phyloP scores from a whole-genome alignment of 2,797 vertebrate species.

The Sebastes trivittatus region DNA sequence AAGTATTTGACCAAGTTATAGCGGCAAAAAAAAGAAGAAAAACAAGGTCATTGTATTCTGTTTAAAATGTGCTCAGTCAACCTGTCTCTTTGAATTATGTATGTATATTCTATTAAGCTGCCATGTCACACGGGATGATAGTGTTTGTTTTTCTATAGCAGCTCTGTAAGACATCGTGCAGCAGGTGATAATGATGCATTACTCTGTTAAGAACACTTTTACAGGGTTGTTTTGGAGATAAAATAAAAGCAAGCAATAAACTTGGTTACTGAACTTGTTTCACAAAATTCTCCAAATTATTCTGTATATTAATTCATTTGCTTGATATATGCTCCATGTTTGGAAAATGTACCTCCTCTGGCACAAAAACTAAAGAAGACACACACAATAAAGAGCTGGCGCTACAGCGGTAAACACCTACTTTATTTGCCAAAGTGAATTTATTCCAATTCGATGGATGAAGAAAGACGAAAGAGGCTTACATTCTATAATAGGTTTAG shows the following conservation, averaged over 20 bases:
- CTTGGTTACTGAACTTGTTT: neutral
- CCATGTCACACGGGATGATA: neutral
- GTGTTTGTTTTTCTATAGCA: neutral
- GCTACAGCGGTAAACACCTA: constrained; percentile 2
- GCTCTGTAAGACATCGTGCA: neutral
- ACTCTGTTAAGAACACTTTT: neutral
- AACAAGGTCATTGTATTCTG: neutral
- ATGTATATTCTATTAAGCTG: neutral
- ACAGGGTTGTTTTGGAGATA: neutral
- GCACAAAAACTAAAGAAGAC: neutral
- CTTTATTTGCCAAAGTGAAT: constrained; percentile 27
- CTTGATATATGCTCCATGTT: neutral
- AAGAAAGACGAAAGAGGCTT: constrained; percentile 28
- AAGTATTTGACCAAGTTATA: neutral
- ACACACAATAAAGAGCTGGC: neutral
- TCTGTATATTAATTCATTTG: neutral
- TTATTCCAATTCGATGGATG: constrained; percentile 18
- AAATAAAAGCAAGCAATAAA: constrained; percentile 3
- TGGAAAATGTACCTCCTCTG: neutral
- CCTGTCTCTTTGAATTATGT: neutral
- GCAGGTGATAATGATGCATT: neutral
- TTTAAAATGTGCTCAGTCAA: neutral
- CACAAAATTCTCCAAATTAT: neutral
- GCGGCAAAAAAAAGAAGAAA: neutral
- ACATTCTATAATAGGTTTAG: constrained; percentile 28